phyloP scores from a whole-genome alignment of 2,113 vertebrate species.

The Bombycilla garrulus region DNA sequence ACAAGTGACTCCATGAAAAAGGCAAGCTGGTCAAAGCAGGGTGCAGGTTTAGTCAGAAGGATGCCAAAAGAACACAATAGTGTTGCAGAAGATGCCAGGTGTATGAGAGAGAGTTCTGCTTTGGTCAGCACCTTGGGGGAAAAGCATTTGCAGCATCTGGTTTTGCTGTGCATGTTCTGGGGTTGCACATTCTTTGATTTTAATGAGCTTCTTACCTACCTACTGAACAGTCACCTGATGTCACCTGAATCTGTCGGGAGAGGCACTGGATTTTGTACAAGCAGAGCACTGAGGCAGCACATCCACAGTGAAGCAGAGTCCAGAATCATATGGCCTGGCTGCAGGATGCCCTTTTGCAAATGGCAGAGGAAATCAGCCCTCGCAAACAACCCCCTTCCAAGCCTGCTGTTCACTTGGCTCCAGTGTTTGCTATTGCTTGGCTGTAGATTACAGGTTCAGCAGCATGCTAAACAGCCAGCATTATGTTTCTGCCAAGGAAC shows the following conservation, averaged over 20 bases:
- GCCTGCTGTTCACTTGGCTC: conserved; percentile 72
- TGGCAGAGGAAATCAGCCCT: conserved; percentile 63
- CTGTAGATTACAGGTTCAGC: conserved; percentile 65
- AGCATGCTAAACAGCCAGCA: conserved; percentile 68
- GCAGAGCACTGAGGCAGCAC: not conserved
- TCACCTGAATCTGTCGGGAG: not conserved
- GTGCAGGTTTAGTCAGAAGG: not conserved
- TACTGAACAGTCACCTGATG: not conserved
- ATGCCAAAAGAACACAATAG: not conserved
- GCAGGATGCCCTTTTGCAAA: conserved; percentile 65
- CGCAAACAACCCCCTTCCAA: conserved; percentile 50
- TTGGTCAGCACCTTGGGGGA: not conserved
- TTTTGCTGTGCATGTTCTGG: not conserved
- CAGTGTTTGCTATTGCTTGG: conserved; percentile 46
- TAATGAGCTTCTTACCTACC: not conserved
- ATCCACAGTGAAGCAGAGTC: not conserved
- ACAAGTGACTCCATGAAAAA: not conserved
- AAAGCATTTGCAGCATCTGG: not conserved
- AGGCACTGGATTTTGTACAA: not conserved
- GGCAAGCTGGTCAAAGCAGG: not conserved
- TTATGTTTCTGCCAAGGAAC: conserved; percentile 71
- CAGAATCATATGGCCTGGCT: conserved; percentile 46
- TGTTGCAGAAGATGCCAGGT: not conserved
- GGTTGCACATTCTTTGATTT: not conserved
- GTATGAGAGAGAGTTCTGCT: not conserved